A percentile compares a stretch with the other conserved stretches of the same genome.
These are phyloP conservation scores for Antidorcas marsupialis DNA, from an alignment of 2,113 vertebrate species.

Conservation along the genomic window DNA sequence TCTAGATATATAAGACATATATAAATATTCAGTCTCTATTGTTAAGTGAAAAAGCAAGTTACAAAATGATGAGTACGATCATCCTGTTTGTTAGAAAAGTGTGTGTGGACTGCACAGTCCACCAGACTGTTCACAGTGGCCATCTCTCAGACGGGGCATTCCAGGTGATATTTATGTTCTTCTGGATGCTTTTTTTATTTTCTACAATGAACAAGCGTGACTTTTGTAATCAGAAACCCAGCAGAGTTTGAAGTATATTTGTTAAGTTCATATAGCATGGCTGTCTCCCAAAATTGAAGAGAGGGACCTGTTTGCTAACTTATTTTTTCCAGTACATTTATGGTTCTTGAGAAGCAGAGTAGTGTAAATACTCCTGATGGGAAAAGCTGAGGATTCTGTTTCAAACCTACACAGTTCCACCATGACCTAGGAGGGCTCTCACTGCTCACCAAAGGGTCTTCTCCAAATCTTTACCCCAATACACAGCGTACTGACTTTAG, in stretches of 20 bases:
- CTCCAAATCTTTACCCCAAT: background rate
- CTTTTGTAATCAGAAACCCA: constrained; percentile 62
- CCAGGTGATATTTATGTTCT: constrained; percentile 15
- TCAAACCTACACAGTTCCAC: background rate
- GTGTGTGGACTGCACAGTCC: background rate
- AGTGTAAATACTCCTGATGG: background rate
- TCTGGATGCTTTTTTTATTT: constrained; percentile 24
- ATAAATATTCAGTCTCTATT: background rate
- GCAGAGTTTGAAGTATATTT: constrained; percentile 63
- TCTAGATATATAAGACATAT: background rate
- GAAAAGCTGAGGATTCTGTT: background rate
- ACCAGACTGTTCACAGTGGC: background rate
- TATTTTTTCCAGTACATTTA: constrained; percentile 28
- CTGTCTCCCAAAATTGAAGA: constrained; percentile 50
- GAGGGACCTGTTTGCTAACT: constrained; percentile 7
- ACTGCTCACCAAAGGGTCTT: background rate
- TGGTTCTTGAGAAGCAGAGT: background rate
- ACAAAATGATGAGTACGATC: background rate
- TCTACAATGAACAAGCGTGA: constrained; percentile 44
- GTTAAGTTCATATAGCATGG: constrained; percentile 52
- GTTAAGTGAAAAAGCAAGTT: background rate
- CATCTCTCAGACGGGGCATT: background rate
- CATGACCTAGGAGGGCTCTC: background rate
- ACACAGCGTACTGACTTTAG: background rate
- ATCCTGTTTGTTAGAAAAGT: background rate